These are phyloP conservation scores for Polydrusus pterygomalis DNA, from an alignment of 2,888 invertebrate species.

Conservation along the genomic window DNA sequence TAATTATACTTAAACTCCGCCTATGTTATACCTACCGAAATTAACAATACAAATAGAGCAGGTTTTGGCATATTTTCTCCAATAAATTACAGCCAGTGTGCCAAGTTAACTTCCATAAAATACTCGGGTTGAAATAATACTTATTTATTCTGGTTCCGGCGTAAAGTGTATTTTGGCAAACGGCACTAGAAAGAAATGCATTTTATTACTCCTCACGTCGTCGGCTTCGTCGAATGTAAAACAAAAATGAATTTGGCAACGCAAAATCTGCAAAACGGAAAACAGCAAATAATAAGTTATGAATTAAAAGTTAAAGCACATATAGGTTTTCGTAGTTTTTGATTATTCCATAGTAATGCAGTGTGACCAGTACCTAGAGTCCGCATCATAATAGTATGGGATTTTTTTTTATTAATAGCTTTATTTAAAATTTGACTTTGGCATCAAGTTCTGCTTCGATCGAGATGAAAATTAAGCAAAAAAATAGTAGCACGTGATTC, in stretches of 20 bases:
- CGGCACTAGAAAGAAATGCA: slow-evolving; percentile 8
- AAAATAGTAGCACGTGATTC: too few species aligned
- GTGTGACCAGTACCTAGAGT: too few species aligned
- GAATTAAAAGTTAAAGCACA: too few species aligned
- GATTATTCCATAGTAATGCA: too few species aligned
- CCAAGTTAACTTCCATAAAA: slow-evolving; percentile 9
- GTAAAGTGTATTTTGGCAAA: slow-evolving; percentile 23
- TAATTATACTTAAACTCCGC: too few species aligned
- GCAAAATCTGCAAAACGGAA: not conserved
- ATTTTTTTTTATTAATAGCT: too few species aligned
- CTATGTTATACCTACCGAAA: not conserved
- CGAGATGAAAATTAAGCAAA: too few species aligned
- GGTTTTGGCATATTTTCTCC: slow-evolving; percentile 8
- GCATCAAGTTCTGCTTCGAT: too few species aligned
- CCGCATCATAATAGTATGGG: too few species aligned
- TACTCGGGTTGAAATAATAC: slow-evolving; percentile 12
- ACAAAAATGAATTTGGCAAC: slow-evolving; percentile 7
- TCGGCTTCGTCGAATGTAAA: not conserved
- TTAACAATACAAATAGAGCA: not conserved
- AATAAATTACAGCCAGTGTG: slow-evolving; percentile 1
- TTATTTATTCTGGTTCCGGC: slow-evolving; percentile 11
- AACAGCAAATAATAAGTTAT: too few species aligned
- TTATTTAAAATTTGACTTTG: too few species aligned
- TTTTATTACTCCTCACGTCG: slow-evolving; percentile 7
- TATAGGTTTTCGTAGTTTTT: too few species aligned